phyloP scores from a whole-genome alignment of 2,888 invertebrate species.

The Amblyjoppa fuscipennis region DNA sequence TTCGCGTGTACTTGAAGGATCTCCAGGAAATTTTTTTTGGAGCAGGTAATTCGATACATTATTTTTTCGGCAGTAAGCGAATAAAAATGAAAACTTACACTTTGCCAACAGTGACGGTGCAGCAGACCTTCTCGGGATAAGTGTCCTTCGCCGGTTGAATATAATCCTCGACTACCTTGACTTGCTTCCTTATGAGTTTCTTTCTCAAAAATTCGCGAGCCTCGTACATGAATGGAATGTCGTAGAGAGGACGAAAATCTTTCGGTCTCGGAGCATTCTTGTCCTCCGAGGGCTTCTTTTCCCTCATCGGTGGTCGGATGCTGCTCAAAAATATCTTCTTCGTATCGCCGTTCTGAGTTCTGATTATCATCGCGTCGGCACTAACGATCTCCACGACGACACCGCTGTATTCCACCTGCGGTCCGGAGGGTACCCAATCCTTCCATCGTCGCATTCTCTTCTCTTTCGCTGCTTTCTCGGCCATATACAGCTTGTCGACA shows the following conservation, averaged over 20 bases:
- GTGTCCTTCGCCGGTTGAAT: conserved; percentile 97
- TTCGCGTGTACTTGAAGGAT: too few species aligned
- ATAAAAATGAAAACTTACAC: conserved; percentile 86
- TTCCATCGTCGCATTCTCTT: conserved; percentile 95
- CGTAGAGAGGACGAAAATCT: conserved; percentile 96
- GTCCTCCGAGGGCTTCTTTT: conserved; percentile 87
- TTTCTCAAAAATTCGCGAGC: conserved; percentile 98
- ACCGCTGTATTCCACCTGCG: conserved; percentile 92
- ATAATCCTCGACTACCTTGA: conserved; percentile 97
- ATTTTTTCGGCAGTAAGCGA: background rate
- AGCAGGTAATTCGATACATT: background rate
- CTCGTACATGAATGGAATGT: conserved; percentile 99
- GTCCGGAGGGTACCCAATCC: conserved; percentile 92
- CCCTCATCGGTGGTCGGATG: conserved; percentile 97
- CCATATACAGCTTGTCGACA: conserved; percentile 93
- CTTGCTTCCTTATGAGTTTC: conserved; percentile 97
- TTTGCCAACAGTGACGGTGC: conserved; percentile 94
- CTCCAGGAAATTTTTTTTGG: too few species aligned
- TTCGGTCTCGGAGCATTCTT: conserved; percentile 90
- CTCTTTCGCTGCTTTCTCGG: conserved; percentile 95
- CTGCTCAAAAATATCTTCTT: conserved; percentile 98
- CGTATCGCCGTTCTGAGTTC: conserved; percentile 90
- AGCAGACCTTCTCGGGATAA: conserved; percentile 98
- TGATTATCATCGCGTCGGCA: conserved; percentile 96
- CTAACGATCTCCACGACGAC: conserved; percentile 96